These are phyloP conservation scores for Acanthurus tractus DNA, from an alignment of 2,797 vertebrate species.

Conservation along the genomic window DNA sequence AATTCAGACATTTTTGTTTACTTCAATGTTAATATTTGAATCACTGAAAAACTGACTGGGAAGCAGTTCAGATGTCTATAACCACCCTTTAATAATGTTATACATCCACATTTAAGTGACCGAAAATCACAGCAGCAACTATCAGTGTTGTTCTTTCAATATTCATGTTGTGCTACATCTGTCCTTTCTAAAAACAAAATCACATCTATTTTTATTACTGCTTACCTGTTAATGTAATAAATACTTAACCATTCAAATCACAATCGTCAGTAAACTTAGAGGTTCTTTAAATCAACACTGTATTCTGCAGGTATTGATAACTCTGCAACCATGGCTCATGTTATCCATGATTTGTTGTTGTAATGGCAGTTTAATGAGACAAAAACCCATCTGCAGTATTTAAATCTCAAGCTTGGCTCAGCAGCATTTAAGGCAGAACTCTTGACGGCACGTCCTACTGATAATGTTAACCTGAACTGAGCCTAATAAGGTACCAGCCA, in stretches of 20 bases:
- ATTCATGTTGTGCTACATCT: neutral
- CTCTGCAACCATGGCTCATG: neutral
- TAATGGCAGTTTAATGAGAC: neutral
- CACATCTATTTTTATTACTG: neutral
- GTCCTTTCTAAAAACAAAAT: neutral
- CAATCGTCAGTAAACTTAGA: neutral
- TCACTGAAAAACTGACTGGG: neutral
- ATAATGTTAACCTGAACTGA: neutral
- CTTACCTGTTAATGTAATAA: slow-evolving; percentile 27
- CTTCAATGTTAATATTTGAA: neutral
- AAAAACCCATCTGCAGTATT: neutral
- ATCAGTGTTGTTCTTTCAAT: neutral
- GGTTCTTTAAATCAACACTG: neutral
- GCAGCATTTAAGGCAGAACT: neutral
- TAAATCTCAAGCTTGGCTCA: neutral
- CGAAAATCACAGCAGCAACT: too few species aligned
- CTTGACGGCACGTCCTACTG: neutral
- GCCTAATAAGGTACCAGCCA: slow-evolving; percentile 1
- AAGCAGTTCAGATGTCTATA: neutral
- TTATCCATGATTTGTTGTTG: neutral
- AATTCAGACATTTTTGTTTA: neutral
- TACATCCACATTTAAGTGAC: neutral
- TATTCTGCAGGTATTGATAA: neutral
- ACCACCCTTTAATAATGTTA: neutral
- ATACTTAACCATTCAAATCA: neutral